Base-by-base conservation (phyloP, 1,140 invertebrate genomes). In the Onthophagus taurus region DNA sequence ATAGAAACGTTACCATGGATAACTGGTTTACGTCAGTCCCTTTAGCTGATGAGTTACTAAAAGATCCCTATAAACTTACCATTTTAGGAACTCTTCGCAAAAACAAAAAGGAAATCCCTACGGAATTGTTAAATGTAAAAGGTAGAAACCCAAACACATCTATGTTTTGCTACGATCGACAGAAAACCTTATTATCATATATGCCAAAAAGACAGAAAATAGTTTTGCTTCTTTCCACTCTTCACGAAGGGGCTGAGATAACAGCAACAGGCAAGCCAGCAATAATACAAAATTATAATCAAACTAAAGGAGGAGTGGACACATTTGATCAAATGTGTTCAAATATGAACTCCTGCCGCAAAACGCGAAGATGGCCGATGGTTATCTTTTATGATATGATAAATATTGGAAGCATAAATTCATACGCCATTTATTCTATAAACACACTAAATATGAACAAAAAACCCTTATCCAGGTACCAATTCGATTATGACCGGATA, bases 1-100 rank as follows among this genome's bases (percentile, higher is more conserved):
- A 65, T 31, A 43, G 58, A 8, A 65, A 67, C 33, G 42, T 70
- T 0, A 70, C 61, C 4, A 55, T 55, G 29, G 65, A 68, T 43
- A 66, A 68, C 26, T 68, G 60, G 59, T 68, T 65, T 51, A 65
- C 63, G 2, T 59, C 51, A 3, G 33, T 66, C 17, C 54, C 54
- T 14, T 31, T 65, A 21, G 46, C 54, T 7, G 50, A 42, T n/a
- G 44, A 16, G 44, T 62, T 36, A 7, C 17, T 36, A 18, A 17
- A 36, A 16, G 34, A 17, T 14, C 18, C 34, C 8, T 36, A 36
- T 20, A 19, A 36, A 8, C n/a, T 39, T 11, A 39, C 37, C 8
- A 4, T 39, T 9, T 9, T 39, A 14, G 37, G 37, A 23, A 39
- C 37, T 7, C 13, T 42, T 7, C 12, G 39, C 9, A 29, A 29